phyloP scores from a whole-genome alignment of 2,113 vertebrate genomes.

The Myrmophylax atrothorax region DNA sequence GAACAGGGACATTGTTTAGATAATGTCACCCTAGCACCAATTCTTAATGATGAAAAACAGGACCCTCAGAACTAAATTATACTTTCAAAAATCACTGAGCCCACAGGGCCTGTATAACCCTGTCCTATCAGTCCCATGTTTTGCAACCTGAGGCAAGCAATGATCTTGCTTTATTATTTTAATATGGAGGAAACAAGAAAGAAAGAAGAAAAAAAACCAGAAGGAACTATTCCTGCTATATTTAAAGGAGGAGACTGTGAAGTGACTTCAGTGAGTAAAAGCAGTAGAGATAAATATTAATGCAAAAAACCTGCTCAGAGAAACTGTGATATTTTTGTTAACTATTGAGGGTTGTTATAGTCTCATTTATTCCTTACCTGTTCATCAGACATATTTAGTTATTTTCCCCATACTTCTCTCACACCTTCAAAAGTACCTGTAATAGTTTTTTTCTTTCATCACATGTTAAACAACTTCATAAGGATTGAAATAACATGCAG shows the following conservation, averaged over 20 bases:
- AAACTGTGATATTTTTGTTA: neutral
- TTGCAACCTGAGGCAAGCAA: neutral
- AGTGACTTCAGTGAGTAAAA: neutral
- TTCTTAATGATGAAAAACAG: neutral
- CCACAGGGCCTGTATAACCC: neutral
- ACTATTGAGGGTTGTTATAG: accelerated
- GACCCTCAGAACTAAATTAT: neutral
- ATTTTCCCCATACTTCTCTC: neutral
- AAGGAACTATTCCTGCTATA: neutral
- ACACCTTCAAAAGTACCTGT: neutral
- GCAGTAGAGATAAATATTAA: neutral
- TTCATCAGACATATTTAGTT: neutral
- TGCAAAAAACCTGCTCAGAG: accelerated
- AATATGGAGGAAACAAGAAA: neutral
- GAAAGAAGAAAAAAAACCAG: neutral
- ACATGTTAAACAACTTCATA: neutral
- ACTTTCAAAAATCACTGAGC: neutral
- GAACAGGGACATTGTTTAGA: neutral
- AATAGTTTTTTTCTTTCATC: neutral
- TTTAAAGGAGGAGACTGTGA: neutral
- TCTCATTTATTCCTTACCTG: neutral
- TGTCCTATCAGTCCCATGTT: neutral
- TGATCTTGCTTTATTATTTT: neutral
- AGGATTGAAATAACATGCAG: neutral
- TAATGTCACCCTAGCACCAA: neutral